Evolutionary conservation across 2,888 invertebrate genomes (phyloP), one percentile per base, ranked within the genome.

Genomic region (Drosophila macrospina): DNA sequence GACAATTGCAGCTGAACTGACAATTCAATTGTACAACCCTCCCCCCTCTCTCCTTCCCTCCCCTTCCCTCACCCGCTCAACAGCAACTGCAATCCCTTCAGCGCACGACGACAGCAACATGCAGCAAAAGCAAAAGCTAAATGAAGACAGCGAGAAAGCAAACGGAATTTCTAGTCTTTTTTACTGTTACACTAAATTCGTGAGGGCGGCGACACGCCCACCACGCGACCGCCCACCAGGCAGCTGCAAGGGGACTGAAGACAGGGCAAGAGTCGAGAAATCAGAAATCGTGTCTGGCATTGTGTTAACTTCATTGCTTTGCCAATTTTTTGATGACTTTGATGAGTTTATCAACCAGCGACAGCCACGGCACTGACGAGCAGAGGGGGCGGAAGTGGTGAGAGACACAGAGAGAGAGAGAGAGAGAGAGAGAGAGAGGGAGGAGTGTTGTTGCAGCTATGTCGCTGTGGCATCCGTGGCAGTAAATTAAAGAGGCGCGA

Each of bases 401-500:
- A 13, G n/a, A 0, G 8, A 15, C 5, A 13, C 10, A 26, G 16
- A 15, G 16, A 39, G 2, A 4, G 15, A 5, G 24, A 5, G 10
- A 34, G 7, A 11, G 28, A 10, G 4, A 11, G 47, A 2, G 24
- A n/a, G 3, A 26, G 13, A 8, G 15, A 6, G 15, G 0, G 11
- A 13, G 0, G 10, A 0, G n/a, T 16, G 2, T 39, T 10, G 39
- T 39, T 39, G 55, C 57, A 65, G 66, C 60, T 60, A 60, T 74
- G 67, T 72, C 41, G 47, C 44, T 60, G 11, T 51, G 44, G 55
- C 59, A 48, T 68, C 44, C 50, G 20, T 36, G 65, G 66, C 72
- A 69, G 69, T 73, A 79, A 82, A 85, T 87, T 83, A 86, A 82
- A 74, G 80, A 87, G 87, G 83, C 83, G 87, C 87, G 87, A 83